Percentiles rank a stretch among this genome's conserved stretches.
phyloP scores from a whole-genome alignment of 2,797 vertebrate genomes.

The Acanthurus leucopareius region DNA sequence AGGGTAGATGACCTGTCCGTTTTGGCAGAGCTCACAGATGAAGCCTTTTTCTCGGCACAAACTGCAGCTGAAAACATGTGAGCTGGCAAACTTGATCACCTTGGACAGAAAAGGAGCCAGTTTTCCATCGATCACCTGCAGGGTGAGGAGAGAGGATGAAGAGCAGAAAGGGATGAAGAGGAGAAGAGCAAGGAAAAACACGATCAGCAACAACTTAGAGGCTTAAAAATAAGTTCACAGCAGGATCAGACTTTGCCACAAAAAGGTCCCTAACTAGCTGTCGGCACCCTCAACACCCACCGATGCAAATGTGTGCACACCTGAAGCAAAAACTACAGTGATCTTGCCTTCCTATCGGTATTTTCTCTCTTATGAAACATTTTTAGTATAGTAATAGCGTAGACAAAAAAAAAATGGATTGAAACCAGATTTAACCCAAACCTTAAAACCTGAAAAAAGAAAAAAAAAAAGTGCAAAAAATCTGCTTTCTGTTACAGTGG shows the following conservation, averaged over 20 bases:
- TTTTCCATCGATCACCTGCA: slow-evolving; percentile 97
- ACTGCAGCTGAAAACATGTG: slow-evolving; percentile 97
- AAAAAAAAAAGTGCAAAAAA: too few species aligned
- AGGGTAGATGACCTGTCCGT: slow-evolving; percentile 96
- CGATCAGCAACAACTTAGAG: background rate
- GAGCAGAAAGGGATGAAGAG: background rate
- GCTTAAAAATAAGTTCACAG: background rate
- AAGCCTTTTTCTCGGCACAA: slow-evolving; percentile 98
- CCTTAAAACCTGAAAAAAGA: too few species aligned
- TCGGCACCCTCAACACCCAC: background rate
- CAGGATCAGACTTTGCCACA: background rate
- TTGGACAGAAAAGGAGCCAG: slow-evolving; percentile 96
- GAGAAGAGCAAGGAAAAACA: background rate
- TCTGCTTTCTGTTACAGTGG: too few species aligned
- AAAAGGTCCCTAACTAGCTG: background rate
- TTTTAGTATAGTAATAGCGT: too few species aligned
- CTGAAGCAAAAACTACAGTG: background rate
- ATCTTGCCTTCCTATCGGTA: background rate
- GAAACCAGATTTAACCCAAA: too few species aligned
- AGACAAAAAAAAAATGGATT: too few species aligned
- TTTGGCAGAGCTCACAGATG: slow-evolving; percentile 98
- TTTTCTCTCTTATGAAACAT: background rate
- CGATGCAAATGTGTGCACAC: background rate
- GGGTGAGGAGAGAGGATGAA: background rate
- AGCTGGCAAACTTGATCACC: slow-evolving; percentile 97